These are phyloP conservation scores for Lasiurus cinereus DNA, from an alignment of 2,113 vertebrate genomes.

Conservation along the genomic window DNA sequence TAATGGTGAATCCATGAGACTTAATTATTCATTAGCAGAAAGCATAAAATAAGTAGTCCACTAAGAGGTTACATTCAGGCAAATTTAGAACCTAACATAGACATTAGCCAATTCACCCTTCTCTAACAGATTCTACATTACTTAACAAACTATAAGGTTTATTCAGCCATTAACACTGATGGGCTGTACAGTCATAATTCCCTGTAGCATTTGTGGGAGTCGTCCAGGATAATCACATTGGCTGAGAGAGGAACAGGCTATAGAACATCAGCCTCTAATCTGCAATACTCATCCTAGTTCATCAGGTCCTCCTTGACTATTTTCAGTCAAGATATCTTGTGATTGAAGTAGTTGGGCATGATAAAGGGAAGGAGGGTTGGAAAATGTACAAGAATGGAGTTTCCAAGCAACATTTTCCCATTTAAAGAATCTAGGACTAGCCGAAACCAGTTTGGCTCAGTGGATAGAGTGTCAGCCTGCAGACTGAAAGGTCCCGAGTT, in stretches of 20 bases:
- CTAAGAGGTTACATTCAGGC: slow-evolving; percentile 62
- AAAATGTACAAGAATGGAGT: neutral
- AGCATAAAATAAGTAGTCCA: slow-evolving; percentile 68
- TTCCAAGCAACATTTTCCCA: neutral
- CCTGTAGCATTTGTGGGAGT: neutral
- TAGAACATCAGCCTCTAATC: neutral
- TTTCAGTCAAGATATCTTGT: neutral
- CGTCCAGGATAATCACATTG: neutral
- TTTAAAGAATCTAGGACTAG: neutral
- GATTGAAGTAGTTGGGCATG: neutral
- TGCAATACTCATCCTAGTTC: neutral
- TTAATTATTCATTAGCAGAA: slow-evolving; percentile 49
- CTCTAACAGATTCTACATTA: slow-evolving; percentile 62
- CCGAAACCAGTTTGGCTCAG: no score
- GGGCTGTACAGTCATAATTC: neutral
- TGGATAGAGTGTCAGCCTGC: no score
- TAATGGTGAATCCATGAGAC: slow-evolving; percentile 8
- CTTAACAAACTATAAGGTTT: slow-evolving; percentile 63
- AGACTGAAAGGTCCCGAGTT: no score
- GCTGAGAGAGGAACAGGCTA: neutral
- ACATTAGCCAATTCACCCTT: slow-evolving; percentile 58
- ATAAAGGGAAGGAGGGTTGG: neutral
- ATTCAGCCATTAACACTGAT: slow-evolving; percentile 32
- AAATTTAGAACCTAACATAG: slow-evolving; percentile 46
- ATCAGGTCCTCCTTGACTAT: neutral